Percentiles rank a stretch among this genome's conserved stretches.
Conservation (phyloP, 2,113 vertebrate genomes). For the Podarcis raffonei region DNA sequence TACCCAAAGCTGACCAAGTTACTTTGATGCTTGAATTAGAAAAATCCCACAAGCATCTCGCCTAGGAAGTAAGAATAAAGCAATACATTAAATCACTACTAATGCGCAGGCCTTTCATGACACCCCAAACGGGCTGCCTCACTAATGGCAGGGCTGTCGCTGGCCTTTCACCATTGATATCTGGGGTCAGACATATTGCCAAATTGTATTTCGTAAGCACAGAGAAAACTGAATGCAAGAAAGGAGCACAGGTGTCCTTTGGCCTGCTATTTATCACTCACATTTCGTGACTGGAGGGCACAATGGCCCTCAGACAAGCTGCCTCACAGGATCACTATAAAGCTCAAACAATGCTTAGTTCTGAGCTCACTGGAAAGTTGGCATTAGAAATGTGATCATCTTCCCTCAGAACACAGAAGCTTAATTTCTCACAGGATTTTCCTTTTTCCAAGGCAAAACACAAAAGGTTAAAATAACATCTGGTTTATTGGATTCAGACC, state of each 20-base stretch:
- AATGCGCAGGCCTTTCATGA: too few relatives aligned
- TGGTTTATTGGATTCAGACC: background rate
- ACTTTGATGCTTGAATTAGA: too few relatives aligned
- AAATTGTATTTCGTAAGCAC: background rate
- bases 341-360: background rate
- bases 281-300: background rate
- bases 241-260: background rate
- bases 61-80: too few relatives aligned
- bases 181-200: background rate
- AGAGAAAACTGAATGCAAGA: background rate
- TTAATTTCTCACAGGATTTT: background rate
- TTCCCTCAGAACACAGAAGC: background rate
- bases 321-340: background rate
- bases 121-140: too few relatives aligned
- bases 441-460: too few relatives aligned
- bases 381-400: background rate
- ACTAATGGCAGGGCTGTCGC: too few relatives aligned
- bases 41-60: too few relatives aligned
- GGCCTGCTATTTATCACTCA: background rate
- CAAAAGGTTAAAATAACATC: background rate
- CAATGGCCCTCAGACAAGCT: too few relatives aligned
- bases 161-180: background rate
- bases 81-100: too few relatives aligned
- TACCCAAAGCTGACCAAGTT: too few relatives aligned
- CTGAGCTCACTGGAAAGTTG: background rate